Conservation (phyloP, 2,888 invertebrate genomes). For the Megalurothrips usitatus region DNA sequence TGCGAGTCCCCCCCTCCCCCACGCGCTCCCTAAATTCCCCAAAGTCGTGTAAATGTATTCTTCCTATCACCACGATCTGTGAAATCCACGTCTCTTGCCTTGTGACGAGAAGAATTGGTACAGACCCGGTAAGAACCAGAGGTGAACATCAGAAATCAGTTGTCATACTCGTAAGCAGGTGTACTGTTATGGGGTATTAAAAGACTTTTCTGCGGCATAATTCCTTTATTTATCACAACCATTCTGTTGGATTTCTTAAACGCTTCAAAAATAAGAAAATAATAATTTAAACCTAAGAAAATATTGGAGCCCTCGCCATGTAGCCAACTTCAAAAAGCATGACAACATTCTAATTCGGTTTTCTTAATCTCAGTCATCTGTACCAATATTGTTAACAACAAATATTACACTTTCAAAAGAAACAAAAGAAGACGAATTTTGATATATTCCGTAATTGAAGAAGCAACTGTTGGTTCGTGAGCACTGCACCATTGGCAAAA, state of each 20-base stretch:
- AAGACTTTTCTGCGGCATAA: not conserved
- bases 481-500: too few relatives aligned
- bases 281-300: not conserved
- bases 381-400: not conserved
- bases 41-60: too few relatives aligned
- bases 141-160: too few relatives aligned
- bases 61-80: too few relatives aligned
- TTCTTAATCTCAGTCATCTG: not conserved
- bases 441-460: not conserved
- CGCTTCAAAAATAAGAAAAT: not conserved
- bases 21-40: too few relatives aligned
- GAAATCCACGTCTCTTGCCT: too few relatives aligned
- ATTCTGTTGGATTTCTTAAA: not conserved
- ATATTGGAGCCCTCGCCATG: not conserved
- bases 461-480: not conserved
- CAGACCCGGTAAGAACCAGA: too few relatives aligned
- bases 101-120: too few relatives aligned
- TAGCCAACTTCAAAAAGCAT: not conserved
- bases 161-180: too few relatives aligned
- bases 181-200: too few relatives aligned
- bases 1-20: too few relatives aligned
- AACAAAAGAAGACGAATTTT: not conserved
- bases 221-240: slow-evolving; percentile 9
- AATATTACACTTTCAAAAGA: not conserved
- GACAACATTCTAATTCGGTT: not conserved